Percentiles rank a stretch among this genome's conserved stretches.
phyloP scores from a whole-genome alignment of 2,113 vertebrate species.

The Ginglymostoma cirratum region DNA sequence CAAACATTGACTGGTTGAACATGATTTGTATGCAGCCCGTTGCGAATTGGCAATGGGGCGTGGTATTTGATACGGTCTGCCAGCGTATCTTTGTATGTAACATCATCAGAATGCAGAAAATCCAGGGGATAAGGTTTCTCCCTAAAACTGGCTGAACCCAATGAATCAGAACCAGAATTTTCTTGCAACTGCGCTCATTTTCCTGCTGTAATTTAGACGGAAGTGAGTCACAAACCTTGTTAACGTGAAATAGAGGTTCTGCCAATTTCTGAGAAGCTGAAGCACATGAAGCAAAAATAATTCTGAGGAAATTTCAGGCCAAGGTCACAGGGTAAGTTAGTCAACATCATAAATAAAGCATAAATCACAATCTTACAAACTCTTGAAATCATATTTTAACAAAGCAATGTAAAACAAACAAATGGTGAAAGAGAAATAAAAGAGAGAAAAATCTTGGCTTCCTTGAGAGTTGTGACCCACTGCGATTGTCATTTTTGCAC shows the following conservation, averaged over 20 bases:
- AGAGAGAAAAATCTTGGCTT: too few relatives aligned
- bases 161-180: neutral
- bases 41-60: too few relatives aligned
- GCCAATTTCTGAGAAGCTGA: neutral
- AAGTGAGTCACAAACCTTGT: neutral
- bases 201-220: neutral
- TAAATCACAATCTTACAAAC: neutral
- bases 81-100: too few relatives aligned
- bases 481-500: too few relatives aligned
- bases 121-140: neutral
- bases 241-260: neutral
- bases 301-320: neutral
- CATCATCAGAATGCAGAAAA: neutral
- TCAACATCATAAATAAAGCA: neutral
- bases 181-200: neutral
- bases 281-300: neutral
- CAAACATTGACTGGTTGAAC: too few relatives aligned
- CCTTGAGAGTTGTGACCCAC: too few relatives aligned
- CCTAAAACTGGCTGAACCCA: neutral
- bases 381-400: neutral
- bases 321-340: neutral
- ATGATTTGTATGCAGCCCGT: too few relatives aligned
- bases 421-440: too few relatives aligned
- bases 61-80: too few relatives aligned
- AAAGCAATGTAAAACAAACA: neutral